These are phyloP conservation scores for Amazona vittata DNA, from an alignment of 2,113 vertebrate genomes.

Conservation along the genomic window DNA sequence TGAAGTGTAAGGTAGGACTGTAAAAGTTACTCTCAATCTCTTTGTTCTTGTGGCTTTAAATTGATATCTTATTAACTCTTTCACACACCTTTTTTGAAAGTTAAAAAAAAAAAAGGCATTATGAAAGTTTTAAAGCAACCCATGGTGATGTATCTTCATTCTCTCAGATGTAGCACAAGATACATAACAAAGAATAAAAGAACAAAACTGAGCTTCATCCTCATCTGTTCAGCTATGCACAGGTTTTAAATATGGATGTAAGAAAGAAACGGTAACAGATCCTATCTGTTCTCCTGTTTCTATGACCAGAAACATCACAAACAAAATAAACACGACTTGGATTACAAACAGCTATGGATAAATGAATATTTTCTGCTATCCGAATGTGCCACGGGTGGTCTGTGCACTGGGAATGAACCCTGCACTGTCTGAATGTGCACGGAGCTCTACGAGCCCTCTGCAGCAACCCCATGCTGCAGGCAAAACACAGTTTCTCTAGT, in stretches of 20 bases:
- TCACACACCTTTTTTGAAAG: background rate
- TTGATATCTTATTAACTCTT: background rate
- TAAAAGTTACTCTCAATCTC: background rate
- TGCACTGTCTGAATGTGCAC: background rate
- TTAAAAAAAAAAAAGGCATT: background rate
- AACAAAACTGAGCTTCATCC: constrained; percentile 11
- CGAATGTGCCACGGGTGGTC: background rate
- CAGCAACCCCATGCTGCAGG: background rate
- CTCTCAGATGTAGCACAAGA: background rate
- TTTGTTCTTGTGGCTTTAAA: background rate
- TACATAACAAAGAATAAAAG: background rate
- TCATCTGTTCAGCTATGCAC: background rate
- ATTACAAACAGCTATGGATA: background rate
- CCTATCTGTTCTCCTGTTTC: background rate
- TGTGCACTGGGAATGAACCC: constrained; percentile 4
- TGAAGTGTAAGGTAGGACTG: background rate
- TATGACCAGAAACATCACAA: background rate
- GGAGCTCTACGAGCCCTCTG: background rate
- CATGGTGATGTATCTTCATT: background rate
- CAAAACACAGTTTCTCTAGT: background rate
- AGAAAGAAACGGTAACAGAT: background rate
- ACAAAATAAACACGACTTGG: background rate
- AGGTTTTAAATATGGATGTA: background rate
- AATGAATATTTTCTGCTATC: background rate
- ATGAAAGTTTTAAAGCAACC: background rate